Evolutionary conservation across 2,888 invertebrate genomes (phyloP).

Genomic region (Zootermopsis nevadensis): DNA sequence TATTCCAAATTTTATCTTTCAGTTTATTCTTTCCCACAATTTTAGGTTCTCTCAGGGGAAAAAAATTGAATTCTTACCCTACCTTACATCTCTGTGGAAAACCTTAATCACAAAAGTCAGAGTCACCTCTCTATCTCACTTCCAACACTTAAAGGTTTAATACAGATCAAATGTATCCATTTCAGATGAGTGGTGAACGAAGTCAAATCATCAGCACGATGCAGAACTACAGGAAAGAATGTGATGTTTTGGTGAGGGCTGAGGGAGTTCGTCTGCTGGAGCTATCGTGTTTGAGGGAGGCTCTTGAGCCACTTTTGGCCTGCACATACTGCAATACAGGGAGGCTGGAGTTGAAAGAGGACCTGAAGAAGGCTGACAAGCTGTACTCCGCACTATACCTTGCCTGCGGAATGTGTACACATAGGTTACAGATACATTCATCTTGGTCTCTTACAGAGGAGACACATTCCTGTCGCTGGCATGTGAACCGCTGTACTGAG

Average conservation of each 20-base stretch:
- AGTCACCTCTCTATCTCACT: no score
- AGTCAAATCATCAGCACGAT: neutral
- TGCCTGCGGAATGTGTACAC: neutral
- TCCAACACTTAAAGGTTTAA: no score
- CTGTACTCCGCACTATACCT: constrained; percentile 1
- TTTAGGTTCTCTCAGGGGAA: no score
- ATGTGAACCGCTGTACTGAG: constrained; percentile 20
- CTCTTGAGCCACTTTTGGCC: neutral
- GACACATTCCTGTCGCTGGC: neutral
- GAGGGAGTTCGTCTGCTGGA: neutral
- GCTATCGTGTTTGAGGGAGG: constrained; percentile 11
- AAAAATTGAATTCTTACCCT: no score
- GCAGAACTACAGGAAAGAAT: neutral
- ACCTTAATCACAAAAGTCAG: no score
- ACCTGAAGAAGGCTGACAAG: neutral
- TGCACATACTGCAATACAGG: neutral
- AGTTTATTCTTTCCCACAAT: no score
- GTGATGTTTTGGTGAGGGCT: neutral
- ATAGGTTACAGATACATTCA: neutral
- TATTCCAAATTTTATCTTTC: no score
- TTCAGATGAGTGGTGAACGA: no score
- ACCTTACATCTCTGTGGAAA: no score
- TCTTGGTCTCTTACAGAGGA: neutral
- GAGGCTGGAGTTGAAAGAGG: neutral
- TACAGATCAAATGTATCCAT: no score